Percentiles rank a stretch among this genome's conserved stretches.
Conservation (phyloP, 2,888 invertebrate genomes). For the Catocala fraxini region DNA sequence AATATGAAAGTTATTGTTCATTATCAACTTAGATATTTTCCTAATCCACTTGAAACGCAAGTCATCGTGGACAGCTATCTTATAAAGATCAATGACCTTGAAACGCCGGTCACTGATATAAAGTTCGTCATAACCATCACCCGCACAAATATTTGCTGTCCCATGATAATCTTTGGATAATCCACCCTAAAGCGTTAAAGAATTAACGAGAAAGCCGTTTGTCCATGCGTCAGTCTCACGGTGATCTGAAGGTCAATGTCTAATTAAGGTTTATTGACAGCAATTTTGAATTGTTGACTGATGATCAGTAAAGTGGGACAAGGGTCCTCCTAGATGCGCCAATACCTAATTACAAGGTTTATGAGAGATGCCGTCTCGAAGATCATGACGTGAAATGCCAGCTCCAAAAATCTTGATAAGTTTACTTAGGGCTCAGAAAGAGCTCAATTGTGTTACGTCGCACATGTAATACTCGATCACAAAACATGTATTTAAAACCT, state of each 20-base stretch:
- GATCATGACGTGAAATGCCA: no score
- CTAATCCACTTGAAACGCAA: not conserved
- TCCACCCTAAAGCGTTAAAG: conserved; percentile 54
- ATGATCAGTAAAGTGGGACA: conserved; percentile 39
- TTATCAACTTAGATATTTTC: not conserved
- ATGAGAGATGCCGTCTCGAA: not conserved
- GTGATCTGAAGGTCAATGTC: conserved; percentile 54
- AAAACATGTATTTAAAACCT: no score
- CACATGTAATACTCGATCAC: no score
- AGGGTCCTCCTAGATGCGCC: conserved; percentile 7
- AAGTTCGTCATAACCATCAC: conserved; percentile 42
- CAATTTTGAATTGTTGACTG: conserved; percentile 37
- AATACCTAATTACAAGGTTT: not conserved
- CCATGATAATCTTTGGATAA: conserved; percentile 56
- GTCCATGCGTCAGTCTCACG: conserved; percentile 49
- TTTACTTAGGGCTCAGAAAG: no score
- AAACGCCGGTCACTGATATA: conserved; percentile 50
- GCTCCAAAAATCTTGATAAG: no score
- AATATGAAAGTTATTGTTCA: no score
- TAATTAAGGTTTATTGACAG: conserved; percentile 58
- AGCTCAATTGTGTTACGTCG: no score
- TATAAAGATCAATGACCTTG: conserved; percentile 46
- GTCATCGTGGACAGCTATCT: not conserved
- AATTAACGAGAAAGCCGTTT: conserved; percentile 63
- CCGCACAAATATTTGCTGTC: conserved; percentile 64